Conservation (phyloP, 2,888 invertebrate genomes). For the Coelopa pilipes region DNA sequence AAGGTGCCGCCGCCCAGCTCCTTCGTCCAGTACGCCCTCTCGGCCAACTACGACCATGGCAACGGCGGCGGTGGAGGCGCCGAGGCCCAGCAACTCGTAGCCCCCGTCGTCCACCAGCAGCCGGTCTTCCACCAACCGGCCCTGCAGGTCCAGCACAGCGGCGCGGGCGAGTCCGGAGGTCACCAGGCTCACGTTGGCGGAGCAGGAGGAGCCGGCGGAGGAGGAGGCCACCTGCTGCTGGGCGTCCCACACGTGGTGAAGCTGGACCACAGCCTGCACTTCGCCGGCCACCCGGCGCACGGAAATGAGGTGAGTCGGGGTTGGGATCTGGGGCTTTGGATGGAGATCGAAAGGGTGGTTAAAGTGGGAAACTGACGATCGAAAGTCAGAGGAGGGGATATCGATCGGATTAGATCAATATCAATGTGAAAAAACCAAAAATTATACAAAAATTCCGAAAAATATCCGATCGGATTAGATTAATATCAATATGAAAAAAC, state of each 20-base stretch:
- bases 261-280: constrained; percentile 30
- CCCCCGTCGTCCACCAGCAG: constrained; percentile 5
- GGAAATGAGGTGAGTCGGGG: too few relatives aligned
- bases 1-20: constrained; percentile 52
- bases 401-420: too few relatives aligned
- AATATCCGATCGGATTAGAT: too few relatives aligned
- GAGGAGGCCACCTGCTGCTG: not conserved
- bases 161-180: constrained; percentile 38
- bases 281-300: too few relatives aligned
- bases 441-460: too few relatives aligned
- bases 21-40: constrained; percentile 55
- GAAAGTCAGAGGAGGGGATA: too few relatives aligned
- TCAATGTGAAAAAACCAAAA: too few relatives aligned
- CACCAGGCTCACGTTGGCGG: constrained; percentile 9
- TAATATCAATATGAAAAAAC: too few relatives aligned
- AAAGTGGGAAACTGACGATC: too few relatives aligned
- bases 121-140: not conserved
- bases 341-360: too few relatives aligned
- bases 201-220: not conserved
- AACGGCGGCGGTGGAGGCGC: not conserved
- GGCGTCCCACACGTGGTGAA: constrained; percentile 12
- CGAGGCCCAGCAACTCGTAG: constrained; percentile 5
- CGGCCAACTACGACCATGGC: constrained; percentile 56
- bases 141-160: constrained; percentile 14
- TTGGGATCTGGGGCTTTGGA: too few relatives aligned